Base-by-base conservation (phyloP, 35 echinoderm and acorn worm genomes). In the Hemicentrotus pulcherrimus region DNA sequence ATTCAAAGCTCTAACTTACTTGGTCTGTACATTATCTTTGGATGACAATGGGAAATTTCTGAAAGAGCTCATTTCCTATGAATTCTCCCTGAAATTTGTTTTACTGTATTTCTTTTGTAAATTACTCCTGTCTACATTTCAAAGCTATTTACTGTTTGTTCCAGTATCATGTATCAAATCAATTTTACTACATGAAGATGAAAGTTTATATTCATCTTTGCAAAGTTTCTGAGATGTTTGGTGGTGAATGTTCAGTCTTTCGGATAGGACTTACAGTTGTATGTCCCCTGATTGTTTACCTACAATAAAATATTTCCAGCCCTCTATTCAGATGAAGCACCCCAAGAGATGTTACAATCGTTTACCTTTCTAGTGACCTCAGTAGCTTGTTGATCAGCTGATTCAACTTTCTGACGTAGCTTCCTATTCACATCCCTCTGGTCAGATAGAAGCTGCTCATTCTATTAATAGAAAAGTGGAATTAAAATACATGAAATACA, bases 361-460 rank as follows among this genome's bases (percentile, higher is more conserved):
- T n/a, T 78, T 46, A 97, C 96, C 93, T 96, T 96, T 89, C 61
- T 97, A 30, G 95, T 96, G n/a, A 95, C 48, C 10, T 95, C 95
- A 58, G 95, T 88, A 65, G 96, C 96, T 48, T 92, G 96, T 45
- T 96, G 96, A 85, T 97, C 96, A 46, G 95, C 85, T 58, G 94
- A 86, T 48, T 95, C 96, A 47, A 95, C 95, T 96, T 94, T 96
- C 22, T 96, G 96, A 47, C 95, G 96, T 31, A 97, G 92, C 91
- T 97, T 97, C 30, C 96, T 92, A 46, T 97, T 95, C 4, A 86
- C 14, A 59, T 95, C 95, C 52, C 88, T 55, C 52, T 97, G 96
- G 24, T 97, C 47, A 6, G 96, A 86, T 78, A 95, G 92, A 45
- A 92, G 33, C 65, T 95, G 88, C 92, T 97, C 96, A 61, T 60